Evolutionary conservation across 37 sponge, comb jelly and placozoan genomes (phyloP).

Genomic region (Ianthella basta): DNA sequence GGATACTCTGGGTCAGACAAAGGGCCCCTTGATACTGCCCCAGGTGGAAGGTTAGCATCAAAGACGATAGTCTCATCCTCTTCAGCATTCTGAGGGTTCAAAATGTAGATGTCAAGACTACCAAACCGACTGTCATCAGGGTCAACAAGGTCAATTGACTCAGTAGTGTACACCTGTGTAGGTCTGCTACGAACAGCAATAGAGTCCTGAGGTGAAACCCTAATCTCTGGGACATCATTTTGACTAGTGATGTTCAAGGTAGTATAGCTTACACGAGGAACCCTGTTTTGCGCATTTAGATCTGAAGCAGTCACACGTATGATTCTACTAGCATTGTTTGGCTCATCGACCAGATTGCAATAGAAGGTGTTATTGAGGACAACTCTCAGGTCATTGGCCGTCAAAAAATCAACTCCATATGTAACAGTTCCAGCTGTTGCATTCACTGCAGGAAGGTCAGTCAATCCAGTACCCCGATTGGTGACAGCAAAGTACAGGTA

Average conservation of each 20-base stretch:
- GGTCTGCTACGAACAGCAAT: conserved; percentile 52
- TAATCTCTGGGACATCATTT: conserved; percentile 69
- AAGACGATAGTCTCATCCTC: conserved; percentile 61
- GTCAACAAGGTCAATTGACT: conserved; percentile 53
- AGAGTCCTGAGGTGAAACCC: conserved; percentile 30
- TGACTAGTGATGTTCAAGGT: conserved; percentile 28
- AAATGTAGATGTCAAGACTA: conserved; percentile 50
- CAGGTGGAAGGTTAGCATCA: conserved; percentile 41
- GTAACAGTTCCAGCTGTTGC: background rate
- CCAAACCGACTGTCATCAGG: conserved; percentile 55
- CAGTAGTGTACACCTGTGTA: conserved; percentile 43
- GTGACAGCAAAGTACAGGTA: too few relatives aligned
- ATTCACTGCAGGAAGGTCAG: too few relatives aligned
- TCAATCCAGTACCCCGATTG: too few relatives aligned
- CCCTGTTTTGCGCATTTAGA: background rate
- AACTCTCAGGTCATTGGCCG: background rate
- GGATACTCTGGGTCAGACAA: background rate
- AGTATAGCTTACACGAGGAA: background rate
- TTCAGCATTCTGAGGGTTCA: conserved; percentile 54
- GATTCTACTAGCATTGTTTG: conserved; percentile 40
- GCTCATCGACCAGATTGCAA: conserved; percentile 74
- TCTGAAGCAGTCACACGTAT: conserved; percentile 41
- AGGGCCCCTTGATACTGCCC: conserved; percentile 53
- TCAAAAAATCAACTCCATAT: too few relatives aligned
- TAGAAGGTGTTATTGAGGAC: conserved; percentile 37